phyloP scores from a whole-genome alignment of 1,140 invertebrate genomes.

The Drosophila murphyi region DNA sequence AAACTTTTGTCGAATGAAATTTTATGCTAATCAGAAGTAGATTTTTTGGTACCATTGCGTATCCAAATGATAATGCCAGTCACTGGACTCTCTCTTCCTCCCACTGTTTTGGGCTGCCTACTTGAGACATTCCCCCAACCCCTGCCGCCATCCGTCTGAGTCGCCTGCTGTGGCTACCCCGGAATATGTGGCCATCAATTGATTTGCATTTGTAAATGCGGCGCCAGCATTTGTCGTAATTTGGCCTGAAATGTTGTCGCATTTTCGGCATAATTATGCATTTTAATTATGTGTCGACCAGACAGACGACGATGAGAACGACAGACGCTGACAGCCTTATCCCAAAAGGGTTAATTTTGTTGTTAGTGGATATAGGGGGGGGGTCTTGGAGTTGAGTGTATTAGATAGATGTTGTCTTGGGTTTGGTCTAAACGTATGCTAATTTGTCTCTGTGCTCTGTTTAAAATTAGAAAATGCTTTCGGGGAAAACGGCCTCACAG shows the following conservation, averaged over 20 bases:
- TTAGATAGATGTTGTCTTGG: conserved; percentile 39
- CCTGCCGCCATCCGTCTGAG: not conserved
- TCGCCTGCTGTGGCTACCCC: not conserved
- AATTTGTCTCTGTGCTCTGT: conserved; percentile 70
- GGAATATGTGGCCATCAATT: conserved; percentile 57
- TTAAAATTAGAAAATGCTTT: conserved; percentile 52
- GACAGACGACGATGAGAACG: conserved; percentile 7
- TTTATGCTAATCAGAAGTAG: conserved; percentile 82
- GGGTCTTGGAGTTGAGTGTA: conserved; percentile 2
- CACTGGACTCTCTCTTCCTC: conserved; percentile 32
- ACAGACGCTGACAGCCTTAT: conserved; percentile 37
- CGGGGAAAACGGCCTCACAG: not conserved
- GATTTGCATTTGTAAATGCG: conserved; percentile 80
- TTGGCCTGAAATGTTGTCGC: conserved; percentile 73
- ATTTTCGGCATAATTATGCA: conserved; percentile 82
- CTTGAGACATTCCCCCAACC: conserved; percentile 58
- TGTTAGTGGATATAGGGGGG: not conserved
- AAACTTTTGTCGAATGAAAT: conserved; percentile 83
- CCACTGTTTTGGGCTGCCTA: conserved; percentile 49
- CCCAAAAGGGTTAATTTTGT: conserved; percentile 66
- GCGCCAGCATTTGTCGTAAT: conserved; percentile 78
- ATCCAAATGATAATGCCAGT: conserved; percentile 67
- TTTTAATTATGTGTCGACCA: conserved; percentile 75
- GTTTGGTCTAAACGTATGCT: conserved; percentile 72
- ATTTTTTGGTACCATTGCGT: conserved; percentile 71